These are phyloP conservation scores for Hedychridium roseum DNA, from an alignment of 2,888 invertebrate genomes.

Conservation along the genomic window DNA sequence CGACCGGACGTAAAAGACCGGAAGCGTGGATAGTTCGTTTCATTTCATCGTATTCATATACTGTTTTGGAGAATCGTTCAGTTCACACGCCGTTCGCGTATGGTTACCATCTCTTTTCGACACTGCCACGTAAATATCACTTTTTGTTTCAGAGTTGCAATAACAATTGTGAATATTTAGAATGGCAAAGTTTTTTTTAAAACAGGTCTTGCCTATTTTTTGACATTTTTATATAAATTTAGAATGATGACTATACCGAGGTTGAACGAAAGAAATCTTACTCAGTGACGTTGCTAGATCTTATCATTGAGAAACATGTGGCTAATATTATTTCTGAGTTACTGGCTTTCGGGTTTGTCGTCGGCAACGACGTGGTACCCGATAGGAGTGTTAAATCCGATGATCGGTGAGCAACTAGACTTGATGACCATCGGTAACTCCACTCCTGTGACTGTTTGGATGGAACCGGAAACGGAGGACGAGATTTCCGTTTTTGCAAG, in stretches of 20 bases:
- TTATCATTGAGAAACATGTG: slow-evolving; percentile 9
- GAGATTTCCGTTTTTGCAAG: slow-evolving; percentile 11
- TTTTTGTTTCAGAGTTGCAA: too few species aligned
- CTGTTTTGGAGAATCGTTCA: slow-evolving; percentile 38
- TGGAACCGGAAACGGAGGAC: slow-evolving; percentile 6
- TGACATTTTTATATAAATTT: too few species aligned
- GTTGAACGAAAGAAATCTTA: too few species aligned
- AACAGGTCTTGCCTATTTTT: too few species aligned
- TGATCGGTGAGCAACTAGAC: slow-evolving; percentile 35
- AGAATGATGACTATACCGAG: too few species aligned
- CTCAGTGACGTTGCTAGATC: too few species aligned
- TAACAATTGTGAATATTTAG: too few species aligned
- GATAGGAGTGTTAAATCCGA: slow-evolving; percentile 12
- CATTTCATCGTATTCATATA: slow-evolving; percentile 30
- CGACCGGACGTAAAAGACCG: slow-evolving; percentile 49
- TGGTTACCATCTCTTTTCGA: not conserved
- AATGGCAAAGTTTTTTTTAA: too few species aligned
- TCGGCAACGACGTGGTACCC: slow-evolving; percentile 19
- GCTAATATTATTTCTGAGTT: slow-evolving; percentile 10
- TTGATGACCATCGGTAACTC: slow-evolving; percentile 17
- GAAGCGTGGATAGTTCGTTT: slow-evolving; percentile 45
- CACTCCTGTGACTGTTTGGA: slow-evolving; percentile 19
- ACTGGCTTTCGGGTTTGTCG: slow-evolving; percentile 6
- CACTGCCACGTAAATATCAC: too few species aligned
- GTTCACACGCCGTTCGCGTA: slow-evolving; percentile 37